A percentile compares a stretch with the other conserved stretches of the same genome.
Conservation (phyloP, 2,888 invertebrate genomes). For the Pristionchus exspectatus region DNA sequence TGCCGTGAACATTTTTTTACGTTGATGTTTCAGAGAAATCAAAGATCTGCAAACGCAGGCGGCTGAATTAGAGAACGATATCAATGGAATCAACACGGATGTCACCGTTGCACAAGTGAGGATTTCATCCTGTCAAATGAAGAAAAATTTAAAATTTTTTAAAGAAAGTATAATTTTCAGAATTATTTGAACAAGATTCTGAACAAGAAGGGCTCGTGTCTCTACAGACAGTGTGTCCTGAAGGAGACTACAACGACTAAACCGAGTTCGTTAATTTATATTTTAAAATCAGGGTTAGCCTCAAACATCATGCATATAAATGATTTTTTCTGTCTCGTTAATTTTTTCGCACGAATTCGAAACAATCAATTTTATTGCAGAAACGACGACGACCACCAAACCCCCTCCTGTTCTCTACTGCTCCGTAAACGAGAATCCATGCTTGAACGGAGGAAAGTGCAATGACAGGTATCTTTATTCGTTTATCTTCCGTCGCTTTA, state of each 20-base stretch:
- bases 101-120: background rate
- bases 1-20: too few species aligned
- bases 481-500: too few species aligned
- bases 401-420: background rate
- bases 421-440: background rate
- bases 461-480: background rate
- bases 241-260: slow-evolving; percentile 23
- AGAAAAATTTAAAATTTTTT: background rate
- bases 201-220: slow-evolving; percentile 35
- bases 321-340: too few species aligned
- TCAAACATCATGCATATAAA: background rate
- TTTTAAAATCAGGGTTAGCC: background rate
- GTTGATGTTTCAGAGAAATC: background rate
- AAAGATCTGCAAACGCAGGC: background rate
- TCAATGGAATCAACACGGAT: background rate
- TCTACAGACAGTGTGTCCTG: slow-evolving; percentile 35
- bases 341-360: too few species aligned
- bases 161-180: background rate
- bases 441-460: background rate
- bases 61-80: background rate
- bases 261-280: background rate
- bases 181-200: slow-evolving; percentile 15
- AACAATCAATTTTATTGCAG: too few species aligned
- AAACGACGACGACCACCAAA: too few species aligned
- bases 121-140: background rate